Conservation (phyloP, 2,888 invertebrate genomes). For the Linyphia triangularis region DNA sequence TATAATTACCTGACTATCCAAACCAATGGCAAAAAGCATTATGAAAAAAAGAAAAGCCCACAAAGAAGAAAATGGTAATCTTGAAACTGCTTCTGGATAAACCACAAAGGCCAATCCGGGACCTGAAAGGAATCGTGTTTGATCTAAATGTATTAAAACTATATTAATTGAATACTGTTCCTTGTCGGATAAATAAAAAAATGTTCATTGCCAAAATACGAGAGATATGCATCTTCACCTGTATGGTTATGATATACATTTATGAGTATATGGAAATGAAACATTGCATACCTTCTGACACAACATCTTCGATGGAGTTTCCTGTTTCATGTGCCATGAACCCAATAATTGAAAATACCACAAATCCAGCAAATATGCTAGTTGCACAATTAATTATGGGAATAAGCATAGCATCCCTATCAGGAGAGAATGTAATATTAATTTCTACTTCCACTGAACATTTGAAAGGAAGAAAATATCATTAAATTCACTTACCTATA, state of each 20-base stretch:
- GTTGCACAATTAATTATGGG: conserved; percentile 76
- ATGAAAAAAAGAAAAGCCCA: conserved; percentile 91
- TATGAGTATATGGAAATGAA: not conserved
- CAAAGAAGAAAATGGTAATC: conserved; percentile 88
- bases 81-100: conserved; percentile 88
- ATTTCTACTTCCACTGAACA: not conserved
- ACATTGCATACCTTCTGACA: conserved; percentile 79
- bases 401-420: conserved; percentile 76
- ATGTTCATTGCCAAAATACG: not conserved
- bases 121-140: conserved; percentile 78
- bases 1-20: conserved; percentile 82
- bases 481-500: conserved; percentile 87
- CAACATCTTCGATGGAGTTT: conserved; percentile 94
- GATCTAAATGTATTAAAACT: no score
- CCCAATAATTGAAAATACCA: conserved; percentile 77
- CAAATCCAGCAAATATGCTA: conserved; percentile 77
- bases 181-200: no score
- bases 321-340: conserved; percentile 81
- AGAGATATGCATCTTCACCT: not conserved
- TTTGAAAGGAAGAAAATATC: not conserved
- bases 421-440: not conserved
- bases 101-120: conserved; percentile 91
- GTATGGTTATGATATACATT: not conserved
- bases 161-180: not conserved
- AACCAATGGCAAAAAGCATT: conserved; percentile 87